Evolutionary conservation across 2,113 vertebrate genomes (phyloP).

Genomic region (Myrmophylax atrothorax): DNA sequence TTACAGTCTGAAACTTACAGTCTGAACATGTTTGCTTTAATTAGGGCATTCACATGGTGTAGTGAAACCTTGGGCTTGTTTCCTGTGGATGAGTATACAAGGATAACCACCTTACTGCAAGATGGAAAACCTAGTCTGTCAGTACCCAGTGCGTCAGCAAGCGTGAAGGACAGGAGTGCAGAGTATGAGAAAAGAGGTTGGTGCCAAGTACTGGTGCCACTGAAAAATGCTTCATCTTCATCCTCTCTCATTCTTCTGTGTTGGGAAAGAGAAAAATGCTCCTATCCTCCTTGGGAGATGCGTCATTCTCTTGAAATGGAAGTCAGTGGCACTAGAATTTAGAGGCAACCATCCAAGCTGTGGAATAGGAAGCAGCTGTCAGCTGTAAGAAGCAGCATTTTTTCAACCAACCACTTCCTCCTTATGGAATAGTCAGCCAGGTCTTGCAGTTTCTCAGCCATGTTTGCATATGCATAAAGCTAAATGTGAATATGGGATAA

Average conservation of each 20-base stretch:
- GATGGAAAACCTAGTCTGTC: background rate
- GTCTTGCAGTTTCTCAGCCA: background rate
- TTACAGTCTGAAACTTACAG: background rate
- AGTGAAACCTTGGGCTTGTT: background rate
- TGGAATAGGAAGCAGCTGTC: background rate
- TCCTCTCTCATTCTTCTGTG: background rate
- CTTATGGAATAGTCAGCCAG: background rate
- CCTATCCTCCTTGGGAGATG: background rate
- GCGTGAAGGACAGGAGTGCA: background rate
- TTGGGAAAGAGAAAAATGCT: background rate
- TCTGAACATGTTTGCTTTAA: background rate
- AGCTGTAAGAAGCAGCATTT: background rate
- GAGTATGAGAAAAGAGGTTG: background rate
- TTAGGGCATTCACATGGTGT: background rate
- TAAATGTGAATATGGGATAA: background rate
- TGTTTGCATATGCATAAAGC: background rate
- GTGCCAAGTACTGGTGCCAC: background rate
- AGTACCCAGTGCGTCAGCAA: background rate
- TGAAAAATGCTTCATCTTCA: background rate
- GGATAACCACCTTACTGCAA: background rate
- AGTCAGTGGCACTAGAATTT: background rate
- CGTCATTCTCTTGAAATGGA: background rate
- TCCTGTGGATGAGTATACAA: background rate
- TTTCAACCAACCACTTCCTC: background rate
- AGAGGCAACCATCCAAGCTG: background rate